Conservation (phyloP, 2,113 vertebrate species). For the Ramphastos sulfuratus region DNA sequence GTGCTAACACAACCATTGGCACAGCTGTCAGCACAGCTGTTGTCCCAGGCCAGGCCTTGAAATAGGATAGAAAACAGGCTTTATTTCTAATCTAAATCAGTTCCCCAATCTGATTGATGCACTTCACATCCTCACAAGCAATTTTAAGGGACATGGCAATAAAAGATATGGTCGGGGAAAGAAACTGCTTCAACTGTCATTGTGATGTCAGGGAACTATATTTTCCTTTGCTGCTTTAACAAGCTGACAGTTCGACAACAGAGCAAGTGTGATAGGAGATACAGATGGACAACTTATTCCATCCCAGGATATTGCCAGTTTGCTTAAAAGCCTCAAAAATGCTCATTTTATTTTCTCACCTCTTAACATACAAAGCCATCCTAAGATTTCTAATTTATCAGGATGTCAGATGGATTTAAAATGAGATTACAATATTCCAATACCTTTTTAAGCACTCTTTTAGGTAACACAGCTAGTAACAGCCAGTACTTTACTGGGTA, state of each 20-base stretch:
- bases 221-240: neutral
- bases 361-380: neutral
- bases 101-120: constrained; percentile 22
- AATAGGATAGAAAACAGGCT: neutral
- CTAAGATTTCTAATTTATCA: neutral
- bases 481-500: neutral
- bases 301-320: neutral
- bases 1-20: accelerated
- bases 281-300: neutral
- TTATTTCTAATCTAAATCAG: constrained; percentile 35
- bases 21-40: neutral
- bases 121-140: constrained; percentile 7
- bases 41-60: neutral
- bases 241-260: neutral
- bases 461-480: neutral
- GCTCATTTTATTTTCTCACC: neutral
- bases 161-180: constrained; percentile 10
- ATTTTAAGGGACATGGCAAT: constrained; percentile 7
- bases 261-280: neutral
- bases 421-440: neutral
- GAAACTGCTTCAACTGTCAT: constrained; percentile 29
- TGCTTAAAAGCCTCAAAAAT: neutral
- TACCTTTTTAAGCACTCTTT: neutral
- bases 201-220: neutral
- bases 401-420: neutral